Base-by-base conservation (phyloP, 2,888 invertebrate species). In the Lacanobia oleracea region DNA sequence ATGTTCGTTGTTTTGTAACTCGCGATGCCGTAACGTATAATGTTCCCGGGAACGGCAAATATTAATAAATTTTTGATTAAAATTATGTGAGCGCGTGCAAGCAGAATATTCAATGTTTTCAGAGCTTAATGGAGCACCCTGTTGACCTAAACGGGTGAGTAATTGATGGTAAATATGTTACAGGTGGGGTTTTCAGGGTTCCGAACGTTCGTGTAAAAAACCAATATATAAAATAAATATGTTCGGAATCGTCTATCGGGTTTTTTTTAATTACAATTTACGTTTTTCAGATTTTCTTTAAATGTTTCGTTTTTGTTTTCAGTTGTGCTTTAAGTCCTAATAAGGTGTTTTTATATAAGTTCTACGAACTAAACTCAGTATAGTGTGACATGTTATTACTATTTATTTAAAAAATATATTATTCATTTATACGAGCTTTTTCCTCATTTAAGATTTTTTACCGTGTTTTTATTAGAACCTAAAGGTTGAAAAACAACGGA, bases 1-100 rank as follows among this genome's bases (percentile, higher is more conserved):
- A 88, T 87, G 90, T 87, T 86, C 82, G 86, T 90, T 88, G 86
- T 89, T 85, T 84, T 86, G 86, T 81, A 67, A 78, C 77, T 79
- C 75, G 80, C 63, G 84, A 86, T 86, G 84, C 84, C 81, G 61
- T 85, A 66, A 81, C 77, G 70, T 79, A 78, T 73, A 83, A 79
- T 84, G 79, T 77, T 77, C 69, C 27, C 54, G 74, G 78, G 77
- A 75, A 83, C 79, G 78, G 77, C 74, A 79, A 84, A 84, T 85
- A 75, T 83, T 81, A 81, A 86, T 85, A 83, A 53, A 80, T 80
- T 80, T 81, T 86, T 86, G 77, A 86, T 86, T 86, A 81, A 83
- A 83, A 81, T 77, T 74, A 73, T 77, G 66, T 67, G 62, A 70
- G 72, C 66, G 61, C 57, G 65, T 67, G 73, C 59, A 66, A 65